These are phyloP conservation scores for Drosophila kurseongensis DNA, from an alignment of 1,140 invertebrate genomes.

Conservation along the genomic window DNA sequence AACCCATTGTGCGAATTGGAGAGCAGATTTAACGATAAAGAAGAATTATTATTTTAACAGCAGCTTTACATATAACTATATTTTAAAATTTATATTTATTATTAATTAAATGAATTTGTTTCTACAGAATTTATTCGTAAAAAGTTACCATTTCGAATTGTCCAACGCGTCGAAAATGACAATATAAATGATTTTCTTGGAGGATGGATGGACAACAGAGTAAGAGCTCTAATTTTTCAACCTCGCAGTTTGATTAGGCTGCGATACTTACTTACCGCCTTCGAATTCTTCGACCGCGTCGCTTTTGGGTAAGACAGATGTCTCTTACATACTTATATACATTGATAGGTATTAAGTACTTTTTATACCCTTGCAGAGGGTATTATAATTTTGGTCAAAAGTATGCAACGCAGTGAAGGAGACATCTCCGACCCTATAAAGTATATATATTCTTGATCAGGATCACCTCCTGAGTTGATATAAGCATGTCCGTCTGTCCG, in stretches of 20 bases:
- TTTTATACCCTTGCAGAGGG: no score
- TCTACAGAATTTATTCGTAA: slow-evolving; percentile 90
- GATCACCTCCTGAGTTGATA: no score
- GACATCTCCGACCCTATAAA: no score
- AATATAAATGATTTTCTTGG: slow-evolving; percentile 92
- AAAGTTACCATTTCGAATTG: slow-evolving; percentile 93
- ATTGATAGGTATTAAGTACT: no score
- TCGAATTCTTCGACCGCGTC: slow-evolving; percentile 92
- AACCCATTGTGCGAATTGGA: no score
- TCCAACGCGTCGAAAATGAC: slow-evolving; percentile 89
- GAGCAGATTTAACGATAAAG: no score
- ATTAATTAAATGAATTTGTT: neutral
- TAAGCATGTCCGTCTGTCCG: no score
- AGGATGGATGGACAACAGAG: slow-evolving; percentile 96
- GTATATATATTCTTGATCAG: no score
- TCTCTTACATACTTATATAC: neutral
- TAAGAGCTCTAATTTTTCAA: slow-evolving; percentile 95
- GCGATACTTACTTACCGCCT: slow-evolving; percentile 95
- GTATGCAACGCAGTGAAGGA: no score
- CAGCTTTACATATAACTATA: no score
- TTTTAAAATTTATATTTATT: neutral
- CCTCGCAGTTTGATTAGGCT: slow-evolving; percentile 90
- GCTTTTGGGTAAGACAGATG: slow-evolving; percentile 94
- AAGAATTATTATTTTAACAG: no score
- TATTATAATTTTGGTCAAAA: no score